phyloP scores from a whole-genome alignment of 2,113 vertebrate genomes.

The Podarcis raffonei region DNA sequence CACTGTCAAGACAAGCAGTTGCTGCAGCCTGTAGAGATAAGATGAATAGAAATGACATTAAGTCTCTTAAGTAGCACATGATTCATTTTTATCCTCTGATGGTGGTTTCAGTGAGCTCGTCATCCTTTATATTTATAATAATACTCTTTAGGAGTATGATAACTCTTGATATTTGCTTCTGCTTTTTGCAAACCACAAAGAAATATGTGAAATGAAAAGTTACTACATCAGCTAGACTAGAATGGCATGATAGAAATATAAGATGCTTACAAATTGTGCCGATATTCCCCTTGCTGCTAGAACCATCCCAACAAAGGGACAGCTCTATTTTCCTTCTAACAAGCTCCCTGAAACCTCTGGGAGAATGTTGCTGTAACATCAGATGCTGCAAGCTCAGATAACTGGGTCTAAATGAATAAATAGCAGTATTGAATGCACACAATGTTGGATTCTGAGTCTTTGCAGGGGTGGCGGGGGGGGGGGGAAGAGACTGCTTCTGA shows the following conservation, averaged over 20 bases:
- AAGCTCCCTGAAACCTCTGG: slow-evolving; percentile 30
- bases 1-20: slow-evolving; percentile 48
- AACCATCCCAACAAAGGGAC: slow-evolving; percentile 37
- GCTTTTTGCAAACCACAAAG: slow-evolving; percentile 28
- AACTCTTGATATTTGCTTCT: slow-evolving; percentile 6
- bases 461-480: not conserved
- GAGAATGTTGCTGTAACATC: slow-evolving; percentile 36
- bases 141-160: slow-evolving; percentile 34
- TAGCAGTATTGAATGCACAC: not conserved
- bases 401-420: slow-evolving; percentile 46
- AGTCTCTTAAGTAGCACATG: slow-evolving; percentile 42
- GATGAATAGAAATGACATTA: slow-evolving; percentile 50
- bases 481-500: slow-evolving; percentile 38
- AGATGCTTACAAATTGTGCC: slow-evolving; percentile 37
- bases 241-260: slow-evolving; percentile 40
- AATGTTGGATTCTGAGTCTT: slow-evolving; percentile 18
- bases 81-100: slow-evolving; percentile 55
- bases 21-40: slow-evolving; percentile 50
- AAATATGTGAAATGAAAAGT: slow-evolving; percentile 30
- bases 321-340: slow-evolving; percentile 44
- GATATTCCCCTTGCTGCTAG: slow-evolving; percentile 1
- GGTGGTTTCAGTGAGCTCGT: slow-evolving; percentile 39
- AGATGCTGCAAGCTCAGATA: slow-evolving; percentile 37
- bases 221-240: slow-evolving; percentile 25
- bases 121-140: slow-evolving; percentile 35